Percentiles rank a stretch among this genome's conserved stretches.
These are phyloP conservation scores for Spilogale gracilis DNA, from an alignment of 2,113 vertebrate genomes.

Conservation along the genomic window DNA sequence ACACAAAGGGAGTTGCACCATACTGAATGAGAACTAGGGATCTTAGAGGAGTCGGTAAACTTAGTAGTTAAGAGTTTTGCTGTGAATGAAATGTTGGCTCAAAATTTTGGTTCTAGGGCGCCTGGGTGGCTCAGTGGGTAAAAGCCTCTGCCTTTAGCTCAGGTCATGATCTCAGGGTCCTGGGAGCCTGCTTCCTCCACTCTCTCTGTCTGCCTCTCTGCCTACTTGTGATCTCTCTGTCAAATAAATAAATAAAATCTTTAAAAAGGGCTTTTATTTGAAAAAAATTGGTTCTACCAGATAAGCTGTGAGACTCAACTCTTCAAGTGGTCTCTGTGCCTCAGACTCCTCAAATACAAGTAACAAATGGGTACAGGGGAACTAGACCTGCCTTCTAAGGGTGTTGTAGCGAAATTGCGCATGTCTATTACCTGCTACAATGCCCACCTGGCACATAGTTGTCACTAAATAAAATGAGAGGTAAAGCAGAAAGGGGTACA, in stretches of 20 bases:
- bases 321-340: neutral
- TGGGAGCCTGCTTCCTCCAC: no score
- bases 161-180: no score
- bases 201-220: no score
- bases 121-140: no score
- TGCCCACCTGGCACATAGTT: neutral
- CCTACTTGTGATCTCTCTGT: no score
- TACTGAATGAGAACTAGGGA: neutral
- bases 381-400: neutral
- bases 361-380: neutral
- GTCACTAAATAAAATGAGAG: conserved; percentile 32
- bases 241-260: no score
- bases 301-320: neutral
- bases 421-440: neutral
- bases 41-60: neutral
- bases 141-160: no score
- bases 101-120: conserved; percentile 38
- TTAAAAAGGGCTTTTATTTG: no score
- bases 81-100: conserved; percentile 22
- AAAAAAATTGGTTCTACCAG: neutral
- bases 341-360: neutral
- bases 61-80: neutral
- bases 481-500: neutral
- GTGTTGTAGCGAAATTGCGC: conserved; percentile 1
- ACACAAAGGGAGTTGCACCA: neutral